Conservation (phyloP, 2,888 invertebrate species). For the Cosmia trapezina region DNA sequence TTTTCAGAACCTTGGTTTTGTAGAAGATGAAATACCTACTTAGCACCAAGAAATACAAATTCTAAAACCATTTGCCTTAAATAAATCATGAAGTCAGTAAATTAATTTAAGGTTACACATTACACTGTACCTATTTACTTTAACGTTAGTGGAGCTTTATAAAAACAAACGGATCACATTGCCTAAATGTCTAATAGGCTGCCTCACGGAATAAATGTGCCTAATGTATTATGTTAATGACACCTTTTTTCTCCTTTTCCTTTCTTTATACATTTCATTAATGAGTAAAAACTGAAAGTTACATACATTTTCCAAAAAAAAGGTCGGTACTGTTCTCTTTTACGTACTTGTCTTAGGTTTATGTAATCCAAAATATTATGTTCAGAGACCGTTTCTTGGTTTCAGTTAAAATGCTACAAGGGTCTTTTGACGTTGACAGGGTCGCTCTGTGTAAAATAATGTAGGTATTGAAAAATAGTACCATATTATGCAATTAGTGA, state of each 20-base stretch:
- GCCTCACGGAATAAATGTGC: conserved; percentile 39
- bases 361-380: neutral
- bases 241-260: conserved; percentile 17
- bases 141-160: conserved; percentile 37
- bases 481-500: too few species aligned
- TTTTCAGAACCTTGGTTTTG: neutral
- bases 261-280: conserved; percentile 22
- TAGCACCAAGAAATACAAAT: neutral
- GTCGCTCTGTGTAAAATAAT: too few species aligned
- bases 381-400: neutral
- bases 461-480: too few species aligned
- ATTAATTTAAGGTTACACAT: conserved; percentile 5
- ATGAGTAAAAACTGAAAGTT: conserved; percentile 22
- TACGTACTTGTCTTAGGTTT: neutral
- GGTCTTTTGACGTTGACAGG: neutral
- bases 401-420: neutral
- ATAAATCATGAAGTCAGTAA: conserved; percentile 2
- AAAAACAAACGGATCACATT: conserved; percentile 26
- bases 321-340: neutral
- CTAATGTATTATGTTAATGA: conserved; percentile 39
- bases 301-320: neutral
- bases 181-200: conserved; percentile 37
- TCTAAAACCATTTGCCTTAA: neutral
- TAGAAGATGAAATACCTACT: neutral
- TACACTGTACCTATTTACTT: conserved; percentile 34